phyloP scores from a whole-genome alignment of 1,140 invertebrate genomes.

The Eumaeus atala region DNA sequence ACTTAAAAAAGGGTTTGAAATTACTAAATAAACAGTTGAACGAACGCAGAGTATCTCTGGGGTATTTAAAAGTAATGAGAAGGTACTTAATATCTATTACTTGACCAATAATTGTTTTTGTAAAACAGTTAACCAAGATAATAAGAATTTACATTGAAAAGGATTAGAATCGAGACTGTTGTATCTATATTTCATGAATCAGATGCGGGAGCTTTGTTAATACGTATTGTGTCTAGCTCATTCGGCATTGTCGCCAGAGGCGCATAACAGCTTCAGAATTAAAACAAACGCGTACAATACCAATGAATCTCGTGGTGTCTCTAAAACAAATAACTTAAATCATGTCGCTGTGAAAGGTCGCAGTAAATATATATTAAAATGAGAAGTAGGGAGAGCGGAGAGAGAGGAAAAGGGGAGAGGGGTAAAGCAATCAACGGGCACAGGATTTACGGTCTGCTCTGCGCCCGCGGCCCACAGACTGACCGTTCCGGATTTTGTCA shows the following conservation, averaged over 20 bases:
- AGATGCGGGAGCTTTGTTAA: constrained; percentile 30
- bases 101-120: too few relatives aligned
- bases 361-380: constrained; percentile 17
- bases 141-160: too few relatives aligned
- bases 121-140: too few relatives aligned
- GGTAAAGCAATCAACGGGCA: constrained; percentile 52
- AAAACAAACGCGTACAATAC: constrained; percentile 50
- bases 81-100: too few relatives aligned
- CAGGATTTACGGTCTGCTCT: constrained; percentile 50
- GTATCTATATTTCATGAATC: not conserved
- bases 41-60: too few relatives aligned
- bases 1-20: too few relatives aligned
- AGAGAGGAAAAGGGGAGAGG: constrained; percentile 22
- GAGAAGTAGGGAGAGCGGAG: constrained; percentile 13
- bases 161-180: not conserved
- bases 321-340: constrained; percentile 70
- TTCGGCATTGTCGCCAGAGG: constrained; percentile 33
- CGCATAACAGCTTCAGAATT: constrained; percentile 27
- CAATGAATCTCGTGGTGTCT: constrained; percentile 56
- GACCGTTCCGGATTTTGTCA: constrained; percentile 32
- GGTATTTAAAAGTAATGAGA: too few relatives aligned
- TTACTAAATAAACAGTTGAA: too few relatives aligned
- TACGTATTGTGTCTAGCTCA: constrained; percentile 27
- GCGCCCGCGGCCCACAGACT: constrained; percentile 25
- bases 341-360: constrained; percentile 35